Evolutionary conservation across 2,113 vertebrate genomes (phyloP).

Genomic region (Vulpes lagopus): DNA sequence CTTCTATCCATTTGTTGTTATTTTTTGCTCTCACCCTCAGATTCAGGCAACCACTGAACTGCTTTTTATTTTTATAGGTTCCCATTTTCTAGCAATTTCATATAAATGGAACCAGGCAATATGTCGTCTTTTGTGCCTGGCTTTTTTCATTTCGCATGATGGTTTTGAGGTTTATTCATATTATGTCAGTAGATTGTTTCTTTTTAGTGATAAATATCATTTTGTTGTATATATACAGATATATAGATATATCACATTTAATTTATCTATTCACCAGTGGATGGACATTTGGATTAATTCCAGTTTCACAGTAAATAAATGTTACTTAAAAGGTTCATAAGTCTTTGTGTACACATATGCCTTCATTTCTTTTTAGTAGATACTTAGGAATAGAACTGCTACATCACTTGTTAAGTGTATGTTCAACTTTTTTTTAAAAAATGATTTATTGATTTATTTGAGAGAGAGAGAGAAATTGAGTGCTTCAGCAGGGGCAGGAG

Average conservation of each 20-base stretch:
- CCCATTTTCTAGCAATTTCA: neutral
- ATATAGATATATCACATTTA: neutral
- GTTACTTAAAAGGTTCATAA: neutral
- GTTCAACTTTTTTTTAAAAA: neutral
- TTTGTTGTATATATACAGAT: neutral
- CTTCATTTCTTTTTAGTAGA: neutral
- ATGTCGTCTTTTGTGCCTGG: neutral
- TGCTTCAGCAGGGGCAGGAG: too few relatives aligned
- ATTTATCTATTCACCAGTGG: neutral
- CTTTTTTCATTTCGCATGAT: neutral
- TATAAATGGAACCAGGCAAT: neutral
- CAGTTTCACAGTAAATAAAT: neutral
- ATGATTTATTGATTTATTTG: neutral
- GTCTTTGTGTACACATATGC: neutral
- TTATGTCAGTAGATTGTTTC: neutral
- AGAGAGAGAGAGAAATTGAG: too few relatives aligned
- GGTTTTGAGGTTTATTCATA: neutral
- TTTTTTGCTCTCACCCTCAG: neutral
- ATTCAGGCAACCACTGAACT: neutral
- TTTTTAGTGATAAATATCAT: neutral
- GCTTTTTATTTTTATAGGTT: constrained; percentile 1
- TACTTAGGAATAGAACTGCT: neutral
- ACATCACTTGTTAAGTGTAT: neutral
- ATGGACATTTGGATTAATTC: neutral
- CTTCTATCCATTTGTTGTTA: neutral